Evolutionary conservation across 2,113 vertebrate species (phyloP), one percentile per base, ranked within the genome.

Genomic region (Haemorhous mexicanus): DNA sequence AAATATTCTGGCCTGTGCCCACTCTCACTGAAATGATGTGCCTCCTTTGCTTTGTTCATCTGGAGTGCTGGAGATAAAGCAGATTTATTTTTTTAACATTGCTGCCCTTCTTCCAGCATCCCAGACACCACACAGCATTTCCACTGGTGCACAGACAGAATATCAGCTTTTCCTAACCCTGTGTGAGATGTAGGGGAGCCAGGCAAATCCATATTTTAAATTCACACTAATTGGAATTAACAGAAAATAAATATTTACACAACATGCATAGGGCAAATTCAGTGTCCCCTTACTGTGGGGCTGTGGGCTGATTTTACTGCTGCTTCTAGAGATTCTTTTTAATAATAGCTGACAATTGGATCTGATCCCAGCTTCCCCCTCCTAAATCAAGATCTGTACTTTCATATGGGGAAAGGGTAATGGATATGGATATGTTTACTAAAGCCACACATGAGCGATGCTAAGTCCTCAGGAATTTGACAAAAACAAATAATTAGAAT

Each of bases 371-470:
- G 15, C 37, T 72, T 90, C 44, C 28, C 84, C 15, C 52, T 81
- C 44, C 43, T 90, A 94, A 94, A 88, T 74, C 47, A 92, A 77
- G 44, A 76, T 49, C 41, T 90, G 15, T 67, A 23, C 37, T 89
- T 87, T 72, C 56, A 64, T 78, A 75, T 28, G 21, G 30, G 22
- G 20, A 80, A 75, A 73, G 44, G 30, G 21, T 84, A 90, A 86
- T 61, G 37, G 76, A 77, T 93, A 61, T 74, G 26, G 58, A 47
- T 94, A 41, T 59, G n/a, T 89, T 94, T 93, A 93, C 68, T 90
- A 39, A 74, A 77, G 56, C 35, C 62, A 59, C 39, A 47, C 43
- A 53, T 69, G n/a, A 92, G 20, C 6, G 6, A 90, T 90, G 44
- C 30, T 76, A 70, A 74, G 14, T 88, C 59, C 39, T 68, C 30